These are phyloP conservation scores for Phania funesta DNA, from an alignment of 2,888 invertebrate genomes.

Conservation along the genomic window DNA sequence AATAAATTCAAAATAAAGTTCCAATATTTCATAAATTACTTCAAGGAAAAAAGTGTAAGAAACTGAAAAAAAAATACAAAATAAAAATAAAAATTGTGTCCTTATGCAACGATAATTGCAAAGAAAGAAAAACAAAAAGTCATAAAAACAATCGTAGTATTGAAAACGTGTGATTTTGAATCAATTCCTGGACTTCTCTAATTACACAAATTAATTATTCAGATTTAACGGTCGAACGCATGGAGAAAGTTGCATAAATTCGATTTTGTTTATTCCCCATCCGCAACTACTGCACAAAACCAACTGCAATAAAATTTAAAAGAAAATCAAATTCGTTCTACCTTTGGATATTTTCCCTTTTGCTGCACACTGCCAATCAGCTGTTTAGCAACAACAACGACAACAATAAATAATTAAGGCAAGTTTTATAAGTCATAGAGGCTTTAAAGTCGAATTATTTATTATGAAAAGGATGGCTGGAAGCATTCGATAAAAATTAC, in stretches of 20 bases:
- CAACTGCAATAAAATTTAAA: conserved; percentile 9
- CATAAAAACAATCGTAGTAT: conserved; percentile 21
- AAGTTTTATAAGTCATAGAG: conserved; percentile 1
- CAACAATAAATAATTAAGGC: conserved; percentile 12
- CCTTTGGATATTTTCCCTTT: conserved; percentile 3
- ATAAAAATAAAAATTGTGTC: conserved; percentile 43
- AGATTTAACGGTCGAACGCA: neutral
- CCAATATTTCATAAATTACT: neutral
- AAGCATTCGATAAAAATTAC: too few relatives aligned
- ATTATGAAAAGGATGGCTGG: too few relatives aligned
- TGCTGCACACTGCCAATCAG: conserved; percentile 25
- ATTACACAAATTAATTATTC: neutral
- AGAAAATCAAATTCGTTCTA: neutral
- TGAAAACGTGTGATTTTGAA: neutral
- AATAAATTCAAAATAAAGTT: conserved; percentile 18
- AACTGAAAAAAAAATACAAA: conserved; percentile 9
- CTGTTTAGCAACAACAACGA: conserved; percentile 27
- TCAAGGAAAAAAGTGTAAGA: conserved; percentile 8
- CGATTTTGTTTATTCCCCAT: neutral
- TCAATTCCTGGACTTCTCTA: neutral
- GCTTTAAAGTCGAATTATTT: too few relatives aligned
- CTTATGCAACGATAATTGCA: conserved; percentile 32
- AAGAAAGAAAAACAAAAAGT: conserved; percentile 13
- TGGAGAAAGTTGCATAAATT: conserved; percentile 28
- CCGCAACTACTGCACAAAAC: neutral